Base-by-base conservation (phyloP, 2,888 invertebrate genomes). In the Listrodromus nycthemerus region DNA sequence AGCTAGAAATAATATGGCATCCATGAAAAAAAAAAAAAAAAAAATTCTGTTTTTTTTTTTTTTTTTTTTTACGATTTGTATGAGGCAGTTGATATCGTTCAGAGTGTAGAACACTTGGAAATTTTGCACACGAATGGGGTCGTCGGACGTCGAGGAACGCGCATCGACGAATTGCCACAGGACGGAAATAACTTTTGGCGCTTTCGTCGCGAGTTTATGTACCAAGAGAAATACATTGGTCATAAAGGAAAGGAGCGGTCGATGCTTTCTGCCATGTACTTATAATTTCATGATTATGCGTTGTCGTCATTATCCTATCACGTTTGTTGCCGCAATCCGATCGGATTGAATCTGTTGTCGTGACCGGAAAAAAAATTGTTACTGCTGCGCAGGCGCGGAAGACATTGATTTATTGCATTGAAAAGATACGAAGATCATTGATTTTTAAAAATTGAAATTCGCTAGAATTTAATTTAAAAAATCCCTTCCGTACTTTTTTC, bases 121-220 rank as follows among this genome's bases (percentile, higher is more conserved):
- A 74, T 71, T 77, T 78, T 77, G 71, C 77, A 63, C 70, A 74
- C 77, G 75, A 48, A 75, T 52, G 75, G 78, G 74, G 91, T 91
- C 91, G 89, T 91, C 89, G 91, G 86, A 90, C 90, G 90, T 90
- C 87, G 84, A 87, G 89, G 89, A 90, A 89, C 90, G 55, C 55
- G 90, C 90, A 91, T 90, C 89, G 88, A 86, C 88, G 89, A 88
- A 89, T 90, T 87, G 87, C 87, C 87, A 70, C 67, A 86, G 82
- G 89, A 90, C 89, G 87, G 86, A 91, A 91, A 91, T 91, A 91
- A 88, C 90, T 90, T 87, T 71, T 65, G 83, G 88, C 89, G 58
- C 66, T 79, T 41, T 74, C 55, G 81, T 79, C 79, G 78, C 66
- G 69, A 58, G 77, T 79, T 65, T 61, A 19, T 30, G 67, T 61